Evolutionary conservation across 2,888 invertebrate genomes (phyloP).

Genomic region (Acheta domesticus): DNA sequence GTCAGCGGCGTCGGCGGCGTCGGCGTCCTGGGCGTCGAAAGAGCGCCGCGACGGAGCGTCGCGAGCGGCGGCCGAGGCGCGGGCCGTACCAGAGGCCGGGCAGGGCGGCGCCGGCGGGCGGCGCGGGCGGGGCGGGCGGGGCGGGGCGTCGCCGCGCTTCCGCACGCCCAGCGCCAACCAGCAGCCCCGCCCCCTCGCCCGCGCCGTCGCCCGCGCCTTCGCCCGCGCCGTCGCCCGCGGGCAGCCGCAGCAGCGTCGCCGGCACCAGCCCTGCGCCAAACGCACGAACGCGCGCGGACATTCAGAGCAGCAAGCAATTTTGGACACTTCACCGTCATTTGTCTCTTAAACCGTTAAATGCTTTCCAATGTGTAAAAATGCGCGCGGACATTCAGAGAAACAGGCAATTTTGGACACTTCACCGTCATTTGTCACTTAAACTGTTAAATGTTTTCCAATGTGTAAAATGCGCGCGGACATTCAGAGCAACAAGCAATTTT

Average conservation of each 20-base stretch:
- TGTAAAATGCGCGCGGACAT: no score
- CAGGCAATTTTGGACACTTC: no score
- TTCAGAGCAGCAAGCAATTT: no score
- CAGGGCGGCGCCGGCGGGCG: slow-evolving; percentile 18
- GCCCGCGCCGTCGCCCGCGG: neutral
- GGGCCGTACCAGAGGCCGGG: slow-evolving; percentile 65
- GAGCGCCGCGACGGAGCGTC: slow-evolving; percentile 43
- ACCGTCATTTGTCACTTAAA: no score
- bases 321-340: no score
- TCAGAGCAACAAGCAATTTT: no score
- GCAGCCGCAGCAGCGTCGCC: neutral
- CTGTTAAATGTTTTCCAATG: no score
- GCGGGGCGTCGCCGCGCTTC: neutral
- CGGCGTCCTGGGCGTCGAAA: slow-evolving; percentile 42
- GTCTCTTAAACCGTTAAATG: no score
- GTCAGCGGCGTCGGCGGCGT: slow-evolving; percentile 37
- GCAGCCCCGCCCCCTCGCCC: neutral
- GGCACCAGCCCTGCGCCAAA: neutral
- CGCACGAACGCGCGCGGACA: no score
- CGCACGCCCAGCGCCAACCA: neutral
- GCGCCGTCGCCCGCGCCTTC: neutral
- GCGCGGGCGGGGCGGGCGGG: neutral
- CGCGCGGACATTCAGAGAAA: no score
- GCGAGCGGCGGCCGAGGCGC: slow-evolving; percentile 57
- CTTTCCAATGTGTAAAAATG: no score